phyloP scores from a whole-genome alignment of 2,113 vertebrate genomes.

The Oxyura jamaicensis region DNA sequence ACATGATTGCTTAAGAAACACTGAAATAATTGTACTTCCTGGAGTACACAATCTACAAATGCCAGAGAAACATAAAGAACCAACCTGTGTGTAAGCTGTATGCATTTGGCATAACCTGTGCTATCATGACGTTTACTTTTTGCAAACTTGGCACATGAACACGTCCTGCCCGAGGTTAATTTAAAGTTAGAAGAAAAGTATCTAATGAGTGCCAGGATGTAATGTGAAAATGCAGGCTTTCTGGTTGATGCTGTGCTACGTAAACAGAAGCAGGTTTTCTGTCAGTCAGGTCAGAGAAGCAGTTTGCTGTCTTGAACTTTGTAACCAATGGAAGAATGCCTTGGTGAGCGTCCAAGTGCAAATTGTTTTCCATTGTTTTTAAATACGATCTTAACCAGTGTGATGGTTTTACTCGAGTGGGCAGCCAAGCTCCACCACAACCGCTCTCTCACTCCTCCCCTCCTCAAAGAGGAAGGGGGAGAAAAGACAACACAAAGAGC shows the following conservation, averaged over 20 bases:
- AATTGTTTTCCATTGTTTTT: not conserved
- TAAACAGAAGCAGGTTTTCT: not conserved
- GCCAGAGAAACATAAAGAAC: not conserved
- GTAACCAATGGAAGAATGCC: not conserved
- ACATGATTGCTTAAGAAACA: not conserved
- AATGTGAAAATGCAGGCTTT: not conserved
- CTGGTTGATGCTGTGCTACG: not conserved
- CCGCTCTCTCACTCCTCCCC: too few species aligned
- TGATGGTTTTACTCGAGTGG: too few species aligned
- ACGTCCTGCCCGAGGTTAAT: not conserved
- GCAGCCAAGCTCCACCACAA: too few species aligned
- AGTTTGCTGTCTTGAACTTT: not conserved
- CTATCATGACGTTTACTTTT: not conserved
- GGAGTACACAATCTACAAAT: accelerated
- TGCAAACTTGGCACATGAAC: not conserved
- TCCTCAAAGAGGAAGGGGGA: too few species aligned
- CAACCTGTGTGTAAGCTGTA: accelerated
- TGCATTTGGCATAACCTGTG: not conserved
- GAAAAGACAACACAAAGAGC: too few species aligned
- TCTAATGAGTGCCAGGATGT: accelerated
- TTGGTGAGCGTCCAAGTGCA: not conserved
- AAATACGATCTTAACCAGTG: not conserved
- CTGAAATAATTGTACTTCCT: not conserved
- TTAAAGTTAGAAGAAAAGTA: not conserved
- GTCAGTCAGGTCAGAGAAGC: not conserved